Evolutionary conservation across 2,113 vertebrate species (phyloP), one percentile per base, ranked within the genome.

Genomic region (Esox niger): DNA sequence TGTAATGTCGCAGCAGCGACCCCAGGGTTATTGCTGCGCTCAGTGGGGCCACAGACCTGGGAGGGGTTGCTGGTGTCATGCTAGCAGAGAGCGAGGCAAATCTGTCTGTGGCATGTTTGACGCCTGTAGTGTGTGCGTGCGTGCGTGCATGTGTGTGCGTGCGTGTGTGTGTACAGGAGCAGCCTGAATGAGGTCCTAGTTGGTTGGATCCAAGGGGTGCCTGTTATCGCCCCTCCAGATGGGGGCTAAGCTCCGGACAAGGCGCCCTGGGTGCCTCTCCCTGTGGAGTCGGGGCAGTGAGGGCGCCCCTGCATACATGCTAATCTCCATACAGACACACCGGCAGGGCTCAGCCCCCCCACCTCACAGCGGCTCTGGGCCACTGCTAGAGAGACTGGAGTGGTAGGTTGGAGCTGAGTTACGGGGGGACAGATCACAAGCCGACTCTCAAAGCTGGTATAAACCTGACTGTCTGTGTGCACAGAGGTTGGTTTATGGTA

Each of bases 391-490:
- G 23, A 57, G 32, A 20, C 2, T 3, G 47, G 52, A 64, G 43
- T 23, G 54, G 49, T 25, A 10, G 62, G n/a, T 27, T 62, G 65
- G 62, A 20, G 5, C 26, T 15, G 4, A 62, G 47, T 61, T 67
- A 68, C 55, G n/a, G 52, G 49, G n/a, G 38, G 54, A 54, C 57
- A 73, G 52, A 72, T 73, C 33, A 11, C 23, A 27, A 46, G 4
- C 20, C 10, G 1, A 0, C 29, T 13, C 8, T 57, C 15, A 6
- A 57, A 13, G 6, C 56, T n/a, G n/a, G n/a, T n/a, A n/a, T n/a
- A n/a, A n/a, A n/a, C n/a, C n/a, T n/a, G n/a, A n/a, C n/a, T 69
- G 43, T 15, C 46, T 29, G 27, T 21, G 1, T 43, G 61, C 13
- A 25, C 3, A 2, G 23, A 23, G 9, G 10, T 1, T 43, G 23